A percentile compares a stretch with the other conserved stretches of the same genome.
phyloP scores from a whole-genome alignment of 2,797 vertebrate genomes.

The Diglossa cyanea region DNA sequence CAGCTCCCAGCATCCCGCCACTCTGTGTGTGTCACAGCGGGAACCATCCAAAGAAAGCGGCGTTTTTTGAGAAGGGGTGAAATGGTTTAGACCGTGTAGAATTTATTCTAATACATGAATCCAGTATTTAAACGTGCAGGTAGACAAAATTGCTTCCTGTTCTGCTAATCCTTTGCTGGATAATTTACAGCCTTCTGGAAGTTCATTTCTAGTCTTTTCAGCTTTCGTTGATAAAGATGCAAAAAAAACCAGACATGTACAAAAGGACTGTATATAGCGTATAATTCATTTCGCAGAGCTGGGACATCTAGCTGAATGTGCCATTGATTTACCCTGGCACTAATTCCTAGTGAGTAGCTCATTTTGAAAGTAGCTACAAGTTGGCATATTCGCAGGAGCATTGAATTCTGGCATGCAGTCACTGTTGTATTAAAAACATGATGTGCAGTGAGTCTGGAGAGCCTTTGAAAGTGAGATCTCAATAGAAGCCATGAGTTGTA shows the following conservation, averaged over 20 bases:
- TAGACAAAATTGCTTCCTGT: conserved; percentile 15
- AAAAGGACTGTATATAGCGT: conserved; percentile 54
- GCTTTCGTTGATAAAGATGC: conserved; percentile 39
- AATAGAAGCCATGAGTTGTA: conserved; percentile 20
- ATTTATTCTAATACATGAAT: neutral
- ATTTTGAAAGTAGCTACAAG: conserved; percentile 61
- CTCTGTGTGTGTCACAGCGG: neutral
- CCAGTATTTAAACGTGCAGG: neutral
- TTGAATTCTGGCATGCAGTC: conserved; percentile 49
- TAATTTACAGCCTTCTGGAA: conserved; percentile 47
- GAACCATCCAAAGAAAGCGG: neutral
- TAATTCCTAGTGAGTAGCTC: conserved; percentile 54
- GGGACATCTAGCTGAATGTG: conserved; percentile 62
- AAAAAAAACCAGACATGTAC: conserved; percentile 27
- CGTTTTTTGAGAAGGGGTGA: neutral
- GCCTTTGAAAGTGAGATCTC: conserved; percentile 49
- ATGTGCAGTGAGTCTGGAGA: conserved; percentile 12
- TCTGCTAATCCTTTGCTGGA: conserved; percentile 22
- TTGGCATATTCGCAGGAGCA: conserved; percentile 56
- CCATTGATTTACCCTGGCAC: conserved; percentile 67
- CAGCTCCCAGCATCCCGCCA: neutral
- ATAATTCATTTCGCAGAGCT: conserved; percentile 51
- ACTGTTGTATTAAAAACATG: conserved; percentile 53
- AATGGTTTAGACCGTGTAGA: neutral
- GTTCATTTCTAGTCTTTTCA: conserved; percentile 39